Evolutionary conservation across 2,113 vertebrate species (phyloP), one percentile per base, ranked within the genome.

Genomic region (Polypterus senegalus): DNA sequence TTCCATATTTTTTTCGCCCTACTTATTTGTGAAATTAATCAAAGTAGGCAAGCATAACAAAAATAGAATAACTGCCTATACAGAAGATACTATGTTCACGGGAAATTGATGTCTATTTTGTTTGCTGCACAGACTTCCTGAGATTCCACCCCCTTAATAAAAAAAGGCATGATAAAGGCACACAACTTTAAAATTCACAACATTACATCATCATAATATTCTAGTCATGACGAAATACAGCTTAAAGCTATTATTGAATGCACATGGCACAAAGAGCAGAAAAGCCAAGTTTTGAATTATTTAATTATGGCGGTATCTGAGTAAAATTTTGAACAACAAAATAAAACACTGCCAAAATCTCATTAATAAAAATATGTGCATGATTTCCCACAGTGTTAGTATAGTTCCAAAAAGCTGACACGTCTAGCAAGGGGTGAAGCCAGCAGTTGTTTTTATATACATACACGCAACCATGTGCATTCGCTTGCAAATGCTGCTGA

Each of bases 211-310:
- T 64, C 55, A 65, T 59, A 67, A 67, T 67, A 58, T 64, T 56
- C 61, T 67, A 2, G 66, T 71, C 70, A 62, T 69, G 65, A 56
- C 47, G 64, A 72, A 44, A 63, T 63, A 75, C 77, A 73, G 27
- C 47, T 69, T 47, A 43, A 70, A 59, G 63, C 65, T 69, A 78
- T 90, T 91, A 91, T 88, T 84, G 73, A 83, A 88, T 78, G 70
- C 86, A 91, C 79, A 86, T 91, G 86, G 76, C 74, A 77, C 68
- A 65, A 75, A 82, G 79, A 79, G 69, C 65, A 79, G 49, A 69
- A 72, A 72, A 81, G 80, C 84, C 85, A 87, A 81, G 73, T 81
- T 78, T 85, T 88, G 86, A 86, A 86, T 75, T 72, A 77, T 86
- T 89, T 91, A 85, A 86, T 81, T 85, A 62, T 75, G 75, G 67